Percentiles rank a stretch among this genome's conserved stretches.
Conservation (phyloP, 2,797 vertebrate genomes). For the Crocodylus rhombifer region DNA sequence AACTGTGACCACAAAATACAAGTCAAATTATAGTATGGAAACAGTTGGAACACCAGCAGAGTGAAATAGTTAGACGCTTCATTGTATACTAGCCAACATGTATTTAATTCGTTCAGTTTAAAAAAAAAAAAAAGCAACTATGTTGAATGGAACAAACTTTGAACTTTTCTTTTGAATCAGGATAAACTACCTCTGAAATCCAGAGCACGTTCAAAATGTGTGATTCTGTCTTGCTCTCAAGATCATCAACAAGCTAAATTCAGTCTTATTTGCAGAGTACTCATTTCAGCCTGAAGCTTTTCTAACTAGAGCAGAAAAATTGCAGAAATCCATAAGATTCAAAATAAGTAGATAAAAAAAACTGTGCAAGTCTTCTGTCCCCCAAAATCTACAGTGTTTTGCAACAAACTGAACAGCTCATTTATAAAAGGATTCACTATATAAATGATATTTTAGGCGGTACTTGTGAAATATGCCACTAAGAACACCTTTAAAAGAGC, state of each 20-base stretch:
- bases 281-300: neutral
- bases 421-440: constrained; percentile 9
- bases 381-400: neutral
- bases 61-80: neutral
- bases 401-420: neutral
- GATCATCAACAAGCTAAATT: neutral
- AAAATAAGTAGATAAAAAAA: neutral
- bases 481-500: neutral
- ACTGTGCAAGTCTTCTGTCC: neutral
- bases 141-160: neutral
- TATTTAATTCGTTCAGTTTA: neutral
- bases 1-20: constrained; percentile 80
- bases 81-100: neutral
- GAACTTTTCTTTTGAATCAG: neutral
- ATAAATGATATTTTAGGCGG: neutral
- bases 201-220: neutral
- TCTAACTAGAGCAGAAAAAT: neutral
- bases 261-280: neutral
- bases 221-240: neutral
- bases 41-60: constrained; percentile 25
- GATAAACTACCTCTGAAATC: neutral
- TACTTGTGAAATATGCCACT: neutral
- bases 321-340: neutral
- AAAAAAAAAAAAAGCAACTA: neutral
- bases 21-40: constrained; percentile 21